Conservation (phyloP, 1,140 invertebrate genomes). For the Lerema accius region DNA sequence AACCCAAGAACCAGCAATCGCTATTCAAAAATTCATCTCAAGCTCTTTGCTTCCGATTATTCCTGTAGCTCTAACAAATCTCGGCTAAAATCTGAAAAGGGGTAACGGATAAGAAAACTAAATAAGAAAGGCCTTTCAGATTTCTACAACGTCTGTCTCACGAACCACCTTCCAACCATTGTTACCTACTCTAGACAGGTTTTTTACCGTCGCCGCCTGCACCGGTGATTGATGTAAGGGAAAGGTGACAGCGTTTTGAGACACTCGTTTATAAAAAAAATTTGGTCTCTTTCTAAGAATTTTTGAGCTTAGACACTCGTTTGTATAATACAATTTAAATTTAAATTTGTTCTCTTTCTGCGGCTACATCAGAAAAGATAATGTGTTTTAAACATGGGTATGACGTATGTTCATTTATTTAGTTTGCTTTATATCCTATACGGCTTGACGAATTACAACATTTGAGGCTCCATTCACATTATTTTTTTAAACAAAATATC, state of each 20-base stretch:
- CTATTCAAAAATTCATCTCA: constrained; percentile 7
- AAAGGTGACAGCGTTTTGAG: constrained; percentile 15
- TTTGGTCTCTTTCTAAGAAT: too few relatives aligned
- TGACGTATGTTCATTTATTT: too few relatives aligned
- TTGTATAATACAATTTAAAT: too few relatives aligned
- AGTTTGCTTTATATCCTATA: too few relatives aligned
- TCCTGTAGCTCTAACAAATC: constrained; percentile 9
- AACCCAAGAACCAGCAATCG: neutral
- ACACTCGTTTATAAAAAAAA: too few relatives aligned
- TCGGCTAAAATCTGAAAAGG: constrained; percentile 27
- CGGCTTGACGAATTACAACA: too few relatives aligned
- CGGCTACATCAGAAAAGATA: too few relatives aligned
- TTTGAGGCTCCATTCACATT: too few relatives aligned
- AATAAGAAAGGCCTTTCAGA: constrained; percentile 52
- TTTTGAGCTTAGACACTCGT: too few relatives aligned
- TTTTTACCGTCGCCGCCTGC: constrained; percentile 56
- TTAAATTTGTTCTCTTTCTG: too few relatives aligned
- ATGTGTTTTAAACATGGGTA: too few relatives aligned
- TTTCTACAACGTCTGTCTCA: constrained; percentile 42
- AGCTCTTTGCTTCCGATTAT: neutral
- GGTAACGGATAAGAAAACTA: constrained; percentile 51
- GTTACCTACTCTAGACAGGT: constrained; percentile 66
- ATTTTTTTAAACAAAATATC: too few relatives aligned
- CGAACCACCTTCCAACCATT: constrained; percentile 54
- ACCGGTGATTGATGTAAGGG: constrained; percentile 35